These are phyloP conservation scores for Falco concolor DNA, from an alignment of 2,797 vertebrate species.

Conservation along the genomic window DNA sequence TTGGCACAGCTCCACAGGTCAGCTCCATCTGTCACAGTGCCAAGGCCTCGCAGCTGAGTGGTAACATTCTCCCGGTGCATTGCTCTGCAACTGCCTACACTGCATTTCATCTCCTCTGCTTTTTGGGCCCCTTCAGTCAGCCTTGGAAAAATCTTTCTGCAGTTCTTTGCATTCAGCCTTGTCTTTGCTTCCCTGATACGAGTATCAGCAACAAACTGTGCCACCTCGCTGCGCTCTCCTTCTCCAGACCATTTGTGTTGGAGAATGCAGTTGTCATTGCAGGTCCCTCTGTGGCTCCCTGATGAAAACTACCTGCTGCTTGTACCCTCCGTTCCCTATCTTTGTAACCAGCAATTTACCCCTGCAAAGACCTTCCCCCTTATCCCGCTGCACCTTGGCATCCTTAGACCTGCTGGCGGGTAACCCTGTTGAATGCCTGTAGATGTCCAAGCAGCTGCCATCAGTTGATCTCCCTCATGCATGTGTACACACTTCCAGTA, in stretches of 20 bases:
- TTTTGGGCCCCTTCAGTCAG: neutral
- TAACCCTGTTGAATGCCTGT: neutral
- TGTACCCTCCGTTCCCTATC: neutral
- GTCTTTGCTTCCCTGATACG: neutral
- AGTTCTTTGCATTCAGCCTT: neutral
- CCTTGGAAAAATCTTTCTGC: neutral
- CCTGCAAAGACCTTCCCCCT: neutral
- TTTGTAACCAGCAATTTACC: neutral
- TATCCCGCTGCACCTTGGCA: neutral
- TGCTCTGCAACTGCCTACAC: fast-evolving
- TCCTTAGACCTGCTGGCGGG: neutral
- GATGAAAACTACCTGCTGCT: neutral
- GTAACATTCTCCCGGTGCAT: neutral
- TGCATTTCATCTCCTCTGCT: neutral
- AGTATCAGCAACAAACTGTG: neutral
- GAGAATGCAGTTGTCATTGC: neutral
- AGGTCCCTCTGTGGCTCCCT: neutral
- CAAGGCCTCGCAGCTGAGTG: neutral
- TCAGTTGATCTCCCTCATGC: neutral
- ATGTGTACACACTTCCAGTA: neutral
- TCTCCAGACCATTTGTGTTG: neutral
- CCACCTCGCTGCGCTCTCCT: neutral
- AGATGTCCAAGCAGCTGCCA: fast-evolving
- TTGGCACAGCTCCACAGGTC: neutral
- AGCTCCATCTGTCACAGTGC: neutral